Evolutionary conservation across 2,797 vertebrate species (phyloP), one percentile per base, ranked within the genome.

Genomic region (Myotis myotis): DNA sequence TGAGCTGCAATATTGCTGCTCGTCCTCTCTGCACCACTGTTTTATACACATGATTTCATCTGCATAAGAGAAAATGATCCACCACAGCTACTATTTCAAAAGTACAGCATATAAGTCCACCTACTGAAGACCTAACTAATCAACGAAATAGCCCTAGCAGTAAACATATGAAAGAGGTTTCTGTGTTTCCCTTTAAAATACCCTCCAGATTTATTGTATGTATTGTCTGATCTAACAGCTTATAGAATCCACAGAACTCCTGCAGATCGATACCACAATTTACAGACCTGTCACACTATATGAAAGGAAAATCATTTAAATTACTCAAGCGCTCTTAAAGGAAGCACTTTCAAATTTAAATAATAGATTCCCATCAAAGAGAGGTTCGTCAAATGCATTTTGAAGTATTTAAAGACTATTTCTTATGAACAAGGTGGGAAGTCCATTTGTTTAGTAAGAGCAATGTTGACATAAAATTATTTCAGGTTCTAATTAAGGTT

Each of bases 1-100:
- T 94, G 75, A 95, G 28, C 91, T 92, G 94, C 96, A 91, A 95
- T 95, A 95, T 74, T 86, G 64, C 68, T 89, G 47, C 44, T 83
- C 23, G 49, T 80, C 36, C 33, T 75, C 30, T 47, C n/a, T 53
- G 28, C 15, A 76, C 13, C 55, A 78, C 19, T 72, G 28, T 86
- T 71, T 80, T 47, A 72, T 80, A 80, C 33, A 74, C 53, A 82
- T 82, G 62, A 93, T 93, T 93, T 96, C 36, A 95, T 93, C 60
- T 91, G 17, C 53, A 70, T 60, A 72, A 53, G 78, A 76, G 28
- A 47, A 64, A 83, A 87, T 68, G 47, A 81, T 3, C 28, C 11
- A 28, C 62, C 2, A 13, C 12, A 47, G 20, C 90, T 28, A 85
- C 23, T 76, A 28, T 76, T 95, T 94, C 30, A 90, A 71, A 93